phyloP scores from a whole-genome alignment of 1,140 invertebrate species.

The Theocolax elegans region DNA sequence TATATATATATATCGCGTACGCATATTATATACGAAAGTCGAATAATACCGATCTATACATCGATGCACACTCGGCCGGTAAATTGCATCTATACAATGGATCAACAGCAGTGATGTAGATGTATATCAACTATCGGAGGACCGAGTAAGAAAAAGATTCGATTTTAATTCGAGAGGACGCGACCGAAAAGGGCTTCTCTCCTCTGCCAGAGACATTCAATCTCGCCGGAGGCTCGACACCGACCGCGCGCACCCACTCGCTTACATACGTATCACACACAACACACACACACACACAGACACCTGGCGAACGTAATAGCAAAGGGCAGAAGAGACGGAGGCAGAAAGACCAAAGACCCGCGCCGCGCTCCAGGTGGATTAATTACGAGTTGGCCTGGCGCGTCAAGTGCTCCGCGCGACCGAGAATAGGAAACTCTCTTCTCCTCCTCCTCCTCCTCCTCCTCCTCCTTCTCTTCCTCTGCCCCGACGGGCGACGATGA shows the following conservation, averaged over 20 bases:
- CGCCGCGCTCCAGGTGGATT: conserved; percentile 9
- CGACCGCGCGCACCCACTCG: background rate
- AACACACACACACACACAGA: background rate
- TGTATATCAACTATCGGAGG: no score
- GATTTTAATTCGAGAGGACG: no score
- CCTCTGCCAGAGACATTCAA: conserved; percentile 11
- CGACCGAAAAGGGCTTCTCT: no score
- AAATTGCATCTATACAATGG: no score
- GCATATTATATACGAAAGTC: no score
- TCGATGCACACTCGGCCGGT: no score
- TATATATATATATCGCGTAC: no score
- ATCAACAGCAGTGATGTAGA: no score
- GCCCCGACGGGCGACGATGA: background rate
- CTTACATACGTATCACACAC: background rate
- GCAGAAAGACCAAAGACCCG: background rate
- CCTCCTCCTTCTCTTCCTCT: background rate
- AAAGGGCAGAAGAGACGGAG: no score
- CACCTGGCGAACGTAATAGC: background rate
- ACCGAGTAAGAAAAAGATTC: no score
- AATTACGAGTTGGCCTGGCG: background rate
- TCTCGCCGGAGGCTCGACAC: background rate
- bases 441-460: background rate
- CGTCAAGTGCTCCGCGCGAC: background rate
- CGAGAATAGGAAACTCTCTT: no score
- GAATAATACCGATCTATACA: no score